These are phyloP conservation scores for Centropus bengalensis DNA, from an alignment of 2,113 vertebrate genomes.

Conservation along the genomic window DNA sequence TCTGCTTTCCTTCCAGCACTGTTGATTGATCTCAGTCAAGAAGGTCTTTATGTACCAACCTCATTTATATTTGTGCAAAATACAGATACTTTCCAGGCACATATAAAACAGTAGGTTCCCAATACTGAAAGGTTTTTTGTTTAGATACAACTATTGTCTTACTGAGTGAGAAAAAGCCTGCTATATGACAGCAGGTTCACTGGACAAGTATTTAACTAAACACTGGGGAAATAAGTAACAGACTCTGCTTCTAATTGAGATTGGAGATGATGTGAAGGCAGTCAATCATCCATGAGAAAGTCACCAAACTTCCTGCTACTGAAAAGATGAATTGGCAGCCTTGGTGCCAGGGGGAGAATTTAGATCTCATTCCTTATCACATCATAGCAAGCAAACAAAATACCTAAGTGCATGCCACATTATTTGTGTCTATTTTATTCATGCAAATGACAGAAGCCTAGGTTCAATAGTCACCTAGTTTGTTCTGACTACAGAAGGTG, in stretches of 20 bases:
- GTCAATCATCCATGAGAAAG: background rate
- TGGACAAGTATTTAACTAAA: constrained; percentile 16
- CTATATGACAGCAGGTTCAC: background rate
- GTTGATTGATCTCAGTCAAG: no score
- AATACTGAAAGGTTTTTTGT: background rate
- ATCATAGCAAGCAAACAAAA: background rate
- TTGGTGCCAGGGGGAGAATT: fast-evolving
- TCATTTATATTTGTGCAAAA: fast-evolving
- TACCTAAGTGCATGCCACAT: background rate
- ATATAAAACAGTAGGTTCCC: background rate
- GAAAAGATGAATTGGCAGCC: background rate
- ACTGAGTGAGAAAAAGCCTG: background rate
- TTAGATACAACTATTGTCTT: background rate
- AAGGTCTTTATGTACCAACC: background rate
- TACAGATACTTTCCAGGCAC: fast-evolving
- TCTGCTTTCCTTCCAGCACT: background rate
- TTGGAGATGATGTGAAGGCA: background rate
- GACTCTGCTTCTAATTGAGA: background rate
- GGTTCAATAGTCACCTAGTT: background rate
- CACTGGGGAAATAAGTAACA: background rate
- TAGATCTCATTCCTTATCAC: background rate
- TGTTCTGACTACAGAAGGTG: background rate
- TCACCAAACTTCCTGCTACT: background rate
- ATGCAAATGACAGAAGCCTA: fast-evolving
- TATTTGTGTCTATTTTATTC: background rate